phyloP scores from a whole-genome alignment of 1,140 invertebrate genomes.

The Oedothorax gibbosus region DNA sequence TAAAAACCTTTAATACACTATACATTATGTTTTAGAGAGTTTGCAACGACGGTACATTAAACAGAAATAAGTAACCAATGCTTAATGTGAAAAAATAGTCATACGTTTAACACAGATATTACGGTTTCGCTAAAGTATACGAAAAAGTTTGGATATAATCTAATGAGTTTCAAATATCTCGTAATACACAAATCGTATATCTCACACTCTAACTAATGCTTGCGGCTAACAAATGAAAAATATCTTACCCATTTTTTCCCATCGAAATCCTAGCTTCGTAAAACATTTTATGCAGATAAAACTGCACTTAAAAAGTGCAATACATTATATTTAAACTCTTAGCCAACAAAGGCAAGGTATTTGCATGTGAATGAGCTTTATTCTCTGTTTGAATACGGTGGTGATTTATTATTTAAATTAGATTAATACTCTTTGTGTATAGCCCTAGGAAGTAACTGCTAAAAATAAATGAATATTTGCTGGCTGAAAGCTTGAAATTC shows the following conservation, averaged over 20 bases:
- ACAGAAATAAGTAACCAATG: no score
- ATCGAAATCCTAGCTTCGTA: background rate
- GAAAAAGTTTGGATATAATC: no score
- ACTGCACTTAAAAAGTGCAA: slow-evolving; percentile 17
- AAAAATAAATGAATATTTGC: slow-evolving; percentile 35
- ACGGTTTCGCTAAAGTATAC: no score
- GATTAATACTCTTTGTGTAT: slow-evolving; percentile 41
- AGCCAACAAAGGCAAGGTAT: slow-evolving; percentile 35
- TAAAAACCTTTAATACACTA: no score
- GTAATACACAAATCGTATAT: slow-evolving; percentile 11
- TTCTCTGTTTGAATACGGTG: slow-evolving; percentile 27
- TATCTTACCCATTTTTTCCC: background rate
- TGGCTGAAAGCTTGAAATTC: slow-evolving; percentile 6
- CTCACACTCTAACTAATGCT: slow-evolving; percentile 17
- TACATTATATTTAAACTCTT: slow-evolving; percentile 4
- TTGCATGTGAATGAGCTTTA: slow-evolving; percentile 36
- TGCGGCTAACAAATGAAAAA: slow-evolving; percentile 22
- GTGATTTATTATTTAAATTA: slow-evolving; percentile 51
- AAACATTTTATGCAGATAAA: slow-evolving; percentile 29
- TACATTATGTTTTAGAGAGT: no score
- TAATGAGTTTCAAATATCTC: no score
- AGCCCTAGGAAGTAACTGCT: slow-evolving; percentile 12
- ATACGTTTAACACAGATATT: no score
- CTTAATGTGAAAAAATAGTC: no score
- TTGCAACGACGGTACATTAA: no score